Conservation (phyloP, 2,113 vertebrate species). For the Thymallus thymallus region DNA sequence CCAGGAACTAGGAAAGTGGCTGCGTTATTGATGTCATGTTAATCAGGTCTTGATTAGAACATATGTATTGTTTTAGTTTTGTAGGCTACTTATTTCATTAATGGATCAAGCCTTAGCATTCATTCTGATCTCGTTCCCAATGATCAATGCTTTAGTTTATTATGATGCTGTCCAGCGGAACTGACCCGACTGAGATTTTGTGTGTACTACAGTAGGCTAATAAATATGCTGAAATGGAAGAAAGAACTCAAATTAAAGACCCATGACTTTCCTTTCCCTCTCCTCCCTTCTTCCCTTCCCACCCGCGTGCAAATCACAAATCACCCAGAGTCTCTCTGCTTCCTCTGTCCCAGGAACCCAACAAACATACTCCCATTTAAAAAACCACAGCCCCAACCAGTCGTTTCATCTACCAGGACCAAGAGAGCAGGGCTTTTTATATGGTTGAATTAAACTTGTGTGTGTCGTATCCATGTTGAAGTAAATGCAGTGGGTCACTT, state of each 20-base stretch:
- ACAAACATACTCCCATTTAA: slow-evolving; percentile 65
- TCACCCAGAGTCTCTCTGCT: slow-evolving; percentile 49
- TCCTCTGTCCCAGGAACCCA: slow-evolving; percentile 51
- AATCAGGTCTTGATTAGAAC: too few relatives aligned
- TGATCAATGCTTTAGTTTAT: too few relatives aligned
- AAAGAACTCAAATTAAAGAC: not conserved
- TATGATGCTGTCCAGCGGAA: too few relatives aligned
- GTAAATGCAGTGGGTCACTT: slow-evolving; percentile 16
- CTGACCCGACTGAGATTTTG: too few relatives aligned
- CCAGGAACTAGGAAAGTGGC: too few relatives aligned
- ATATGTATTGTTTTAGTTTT: too few relatives aligned
- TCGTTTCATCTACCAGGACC: slow-evolving; percentile 46
- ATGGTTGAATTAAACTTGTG: slow-evolving; percentile 43
- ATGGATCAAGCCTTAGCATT: too few relatives aligned
- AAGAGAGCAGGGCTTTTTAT: slow-evolving; percentile 43
- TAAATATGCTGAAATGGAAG: too few relatives aligned
- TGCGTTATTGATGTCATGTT: too few relatives aligned
- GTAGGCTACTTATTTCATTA: too few relatives aligned
- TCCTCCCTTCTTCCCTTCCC: slow-evolving; percentile 32
- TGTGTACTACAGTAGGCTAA: too few relatives aligned
- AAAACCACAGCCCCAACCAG: slow-evolving; percentile 53
- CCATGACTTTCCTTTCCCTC: slow-evolving; percentile 16
- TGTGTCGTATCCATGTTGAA: slow-evolving; percentile 40
- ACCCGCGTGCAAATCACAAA: slow-evolving; percentile 61
- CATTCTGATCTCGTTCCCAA: too few relatives aligned